Evolutionary conservation across 1,140 invertebrate species (phyloP).

Genomic region (Grapholita molesta): DNA sequence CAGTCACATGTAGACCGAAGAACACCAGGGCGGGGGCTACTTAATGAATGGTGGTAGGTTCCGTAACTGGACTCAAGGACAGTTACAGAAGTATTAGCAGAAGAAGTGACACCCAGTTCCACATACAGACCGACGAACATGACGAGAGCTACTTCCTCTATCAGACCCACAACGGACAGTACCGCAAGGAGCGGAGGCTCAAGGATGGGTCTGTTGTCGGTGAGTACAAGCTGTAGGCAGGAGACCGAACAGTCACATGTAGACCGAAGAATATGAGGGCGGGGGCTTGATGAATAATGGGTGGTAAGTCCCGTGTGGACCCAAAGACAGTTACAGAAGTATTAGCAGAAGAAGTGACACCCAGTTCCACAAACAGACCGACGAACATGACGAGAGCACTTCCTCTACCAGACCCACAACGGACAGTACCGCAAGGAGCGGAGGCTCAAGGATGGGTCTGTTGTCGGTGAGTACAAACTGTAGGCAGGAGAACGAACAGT

Average conservation of each 20-base stretch:
- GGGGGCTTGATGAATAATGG: slow-evolving; percentile 80
- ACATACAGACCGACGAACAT: background rate
- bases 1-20: slow-evolving; percentile 90
- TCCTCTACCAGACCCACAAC: slow-evolving; percentile 91
- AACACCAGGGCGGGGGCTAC: slow-evolving; percentile 92
- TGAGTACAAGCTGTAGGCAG: no score
- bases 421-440: slow-evolving; percentile 95
- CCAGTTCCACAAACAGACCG: slow-evolving; percentile 86
- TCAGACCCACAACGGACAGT: slow-evolving; percentile 93
- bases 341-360: no score
- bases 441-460: slow-evolving; percentile 88
- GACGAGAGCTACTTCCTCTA: slow-evolving; percentile 85
- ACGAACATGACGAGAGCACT: slow-evolving; percentile 74
- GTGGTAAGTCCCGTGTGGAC: no score
- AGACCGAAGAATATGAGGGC: slow-evolving; percentile 92
- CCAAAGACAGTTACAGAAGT: no score
- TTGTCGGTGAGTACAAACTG: slow-evolving; percentile 79
- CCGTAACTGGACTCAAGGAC: no score
- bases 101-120: slow-evolving; percentile 86
- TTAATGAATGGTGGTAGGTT: no score
- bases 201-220: slow-evolving; percentile 89
- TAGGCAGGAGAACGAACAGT: background rate
- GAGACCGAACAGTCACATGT: slow-evolving; percentile 81
- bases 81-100: no score
- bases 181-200: slow-evolving; percentile 91